Base-by-base conservation (phyloP, 2,888 invertebrate species). In the Drosophila robusta region DNA sequence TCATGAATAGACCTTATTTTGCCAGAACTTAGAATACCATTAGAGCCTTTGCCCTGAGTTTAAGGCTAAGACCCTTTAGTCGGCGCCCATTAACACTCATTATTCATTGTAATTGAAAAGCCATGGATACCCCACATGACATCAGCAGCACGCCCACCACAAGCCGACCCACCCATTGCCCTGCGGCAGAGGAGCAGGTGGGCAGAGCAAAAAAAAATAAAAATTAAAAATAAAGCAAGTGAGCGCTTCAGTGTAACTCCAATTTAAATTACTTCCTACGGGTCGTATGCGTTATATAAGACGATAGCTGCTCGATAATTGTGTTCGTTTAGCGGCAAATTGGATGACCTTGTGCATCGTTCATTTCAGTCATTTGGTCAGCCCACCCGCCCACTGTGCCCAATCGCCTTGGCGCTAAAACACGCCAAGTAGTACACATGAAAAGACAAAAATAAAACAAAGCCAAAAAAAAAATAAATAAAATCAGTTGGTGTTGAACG, bases 201-300 rank as follows among this genome's bases (percentile, higher is more conserved):
- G 70, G 70, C 32, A 42, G 14, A 14, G n/a, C 11, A 36, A 24
- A 14, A 57, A 44, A 55, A 2, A 44, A 47, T 42, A 38, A 29
- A 72, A 65, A n/a, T n/a, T n/a, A n/a, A n/a, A n/a, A n/a, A n/a
- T n/a, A n/a, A 50, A 38, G 36, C 26, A 42, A 11, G 14, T 51
- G 67, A 65, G 51, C 54, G 32, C 70, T 62, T 49, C n/a, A n/a
- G 69, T 61, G 57, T 45, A 68, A 70, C 89, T 86, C 63, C 76
- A 82, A 52, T 86, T 82, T 83, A 83, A 79, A 76, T 83, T 39
- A 66, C 85, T 69, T 84, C 71, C 81, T 81, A 70, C 79, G 61
- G 70, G 66, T 64, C 75, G 78, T 64, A 70, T 80, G 42, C 61
- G 58, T 81, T 87, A 75, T 69, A 66, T 70, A 81, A 87, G 58